Conservation (phyloP, 2,113 vertebrate species). For the Acinonyx jubatus region DNA sequence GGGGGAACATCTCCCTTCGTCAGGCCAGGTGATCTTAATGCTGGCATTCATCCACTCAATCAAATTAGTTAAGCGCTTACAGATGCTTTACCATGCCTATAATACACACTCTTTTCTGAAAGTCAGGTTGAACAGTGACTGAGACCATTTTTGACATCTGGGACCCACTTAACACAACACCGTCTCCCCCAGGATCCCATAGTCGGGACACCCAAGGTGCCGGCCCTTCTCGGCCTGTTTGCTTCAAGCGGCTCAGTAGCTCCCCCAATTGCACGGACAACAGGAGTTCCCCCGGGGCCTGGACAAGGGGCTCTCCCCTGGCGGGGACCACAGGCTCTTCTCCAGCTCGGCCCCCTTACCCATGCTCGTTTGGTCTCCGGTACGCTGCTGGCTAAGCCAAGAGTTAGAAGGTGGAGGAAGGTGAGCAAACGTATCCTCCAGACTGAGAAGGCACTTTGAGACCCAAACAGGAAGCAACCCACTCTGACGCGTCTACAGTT, state of each 20-base stretch:
- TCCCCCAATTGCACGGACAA: background rate
- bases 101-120: background rate
- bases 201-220: background rate
- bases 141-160: background rate
- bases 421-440: background rate
- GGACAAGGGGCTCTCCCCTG: background rate
- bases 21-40: background rate
- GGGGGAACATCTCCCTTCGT: background rate
- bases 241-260: background rate
- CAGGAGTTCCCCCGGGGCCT: background rate
- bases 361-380: background rate
- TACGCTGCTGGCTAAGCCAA: background rate
- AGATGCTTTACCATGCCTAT: background rate
- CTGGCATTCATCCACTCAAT: background rate
- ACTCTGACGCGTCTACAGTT: background rate
- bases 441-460: background rate
- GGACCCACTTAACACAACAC: background rate
- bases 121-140: background rate
- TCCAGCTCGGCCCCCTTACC: background rate
- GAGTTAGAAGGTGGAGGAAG: background rate
- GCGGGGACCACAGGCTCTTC: background rate
- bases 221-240: background rate
- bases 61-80: background rate
- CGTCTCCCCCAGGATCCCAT: background rate
- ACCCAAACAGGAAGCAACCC: background rate